Conservation (phyloP, 2,113 vertebrate species). For the Chaenogobius annularis region DNA sequence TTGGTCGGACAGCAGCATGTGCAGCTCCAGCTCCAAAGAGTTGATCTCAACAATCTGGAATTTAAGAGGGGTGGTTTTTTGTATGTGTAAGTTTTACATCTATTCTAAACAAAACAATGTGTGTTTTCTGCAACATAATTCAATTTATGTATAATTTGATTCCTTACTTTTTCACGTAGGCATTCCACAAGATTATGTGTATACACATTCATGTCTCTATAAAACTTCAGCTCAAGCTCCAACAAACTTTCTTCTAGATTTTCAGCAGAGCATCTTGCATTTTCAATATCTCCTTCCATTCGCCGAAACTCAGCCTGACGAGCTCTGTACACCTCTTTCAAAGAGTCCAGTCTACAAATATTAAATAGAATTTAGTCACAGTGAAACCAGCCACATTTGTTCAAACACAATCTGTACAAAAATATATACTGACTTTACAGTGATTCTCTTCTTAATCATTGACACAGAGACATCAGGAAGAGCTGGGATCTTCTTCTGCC, state of each 20-base stretch:
- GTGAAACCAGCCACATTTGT: not conserved
- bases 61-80: not conserved
- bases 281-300: conserved; percentile 79
- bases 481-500: conserved; percentile 69
- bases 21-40: conserved; percentile 82
- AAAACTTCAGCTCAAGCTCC: conserved; percentile 83
- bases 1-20: conserved; percentile 78
- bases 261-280: conserved; percentile 75
- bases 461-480: conserved; percentile 79
- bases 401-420: not conserved
- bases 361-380: not conserved
- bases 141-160: not conserved
- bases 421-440: conserved; percentile 75
- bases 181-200: conserved; percentile 88
- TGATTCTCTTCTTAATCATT: conserved; percentile 84
- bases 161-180: conserved; percentile 87
- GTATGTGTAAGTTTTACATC: not conserved
- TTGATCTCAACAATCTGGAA: conserved; percentile 82
- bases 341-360: conserved; percentile 75
- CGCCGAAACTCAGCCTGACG: conserved; percentile 86
- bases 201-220: conserved; percentile 83
- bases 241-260: conserved; percentile 79
- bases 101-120: not conserved
- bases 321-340: conserved; percentile 85
- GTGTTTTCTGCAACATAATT: not conserved